Conservation (phyloP, 1,140 invertebrate species). For the Drosophila virilis region DNA sequence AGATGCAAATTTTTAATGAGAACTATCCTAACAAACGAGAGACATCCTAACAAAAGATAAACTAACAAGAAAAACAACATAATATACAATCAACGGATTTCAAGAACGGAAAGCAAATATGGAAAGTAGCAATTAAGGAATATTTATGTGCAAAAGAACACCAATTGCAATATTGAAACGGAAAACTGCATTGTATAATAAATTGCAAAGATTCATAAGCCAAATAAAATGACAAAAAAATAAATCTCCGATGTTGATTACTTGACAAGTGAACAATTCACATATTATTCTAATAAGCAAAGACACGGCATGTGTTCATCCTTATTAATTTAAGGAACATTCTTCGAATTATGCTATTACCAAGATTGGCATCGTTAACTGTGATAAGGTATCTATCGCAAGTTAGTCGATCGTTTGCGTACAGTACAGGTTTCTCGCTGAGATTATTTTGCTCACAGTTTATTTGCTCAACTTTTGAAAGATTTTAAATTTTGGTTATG, state of each 20-base stretch:
- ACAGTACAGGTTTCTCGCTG: background rate
- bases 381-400: too few species aligned
- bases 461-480: constrained; percentile 31
- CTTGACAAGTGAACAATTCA: too few species aligned
- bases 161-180: constrained; percentile 63
- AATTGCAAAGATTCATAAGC: constrained; percentile 78
- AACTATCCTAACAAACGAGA: constrained; percentile 25
- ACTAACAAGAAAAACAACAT: constrained; percentile 31
- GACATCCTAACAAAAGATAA: constrained; percentile 44
- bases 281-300: too few species aligned
- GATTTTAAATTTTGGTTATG: constrained; percentile 64
- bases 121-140: constrained; percentile 63
- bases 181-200: constrained; percentile 62
- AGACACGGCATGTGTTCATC: too few species aligned
- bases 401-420: too few species aligned
- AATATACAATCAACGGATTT: constrained; percentile 72
- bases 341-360: too few species aligned
- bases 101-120: constrained; percentile 59
- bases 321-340: too few species aligned
- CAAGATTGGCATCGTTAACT: too few species aligned
- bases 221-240: constrained; percentile 69
- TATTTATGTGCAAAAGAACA: constrained; percentile 69
- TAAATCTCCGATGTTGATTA: background rate
- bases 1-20: constrained; percentile 9
- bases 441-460: constrained; percentile 5